Percentiles rank a stretch among this genome's conserved stretches.
Evolutionary conservation across 2,797 vertebrate species (phyloP).

Genomic region (Falco novaeseelandiae): DNA sequence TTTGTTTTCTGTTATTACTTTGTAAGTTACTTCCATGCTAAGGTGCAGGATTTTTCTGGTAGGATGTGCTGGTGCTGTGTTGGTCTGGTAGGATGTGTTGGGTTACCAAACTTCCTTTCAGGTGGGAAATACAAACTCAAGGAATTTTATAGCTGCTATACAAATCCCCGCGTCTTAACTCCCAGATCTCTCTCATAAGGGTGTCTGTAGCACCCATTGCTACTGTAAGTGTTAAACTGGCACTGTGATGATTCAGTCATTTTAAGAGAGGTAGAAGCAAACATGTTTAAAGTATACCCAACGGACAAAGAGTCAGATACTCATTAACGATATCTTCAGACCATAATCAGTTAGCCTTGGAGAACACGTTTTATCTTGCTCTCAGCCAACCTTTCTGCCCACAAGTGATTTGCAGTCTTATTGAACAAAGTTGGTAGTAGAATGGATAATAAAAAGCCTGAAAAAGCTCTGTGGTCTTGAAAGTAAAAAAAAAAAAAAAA

Average conservation of each 20-base stretch:
- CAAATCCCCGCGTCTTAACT: background rate
- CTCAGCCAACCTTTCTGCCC: background rate
- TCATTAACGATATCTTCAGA: constrained; percentile 41
- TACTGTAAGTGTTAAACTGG: background rate
- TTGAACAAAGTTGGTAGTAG: constrained; percentile 11
- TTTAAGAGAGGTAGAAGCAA: background rate
- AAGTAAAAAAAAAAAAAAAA: background rate
- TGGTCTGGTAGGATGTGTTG: background rate
- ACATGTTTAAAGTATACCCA: background rate
- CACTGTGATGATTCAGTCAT: background rate
- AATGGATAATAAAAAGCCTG: constrained; percentile 28
- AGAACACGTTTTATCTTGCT: constrained; percentile 51
- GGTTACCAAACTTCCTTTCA: background rate
- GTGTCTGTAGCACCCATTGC: background rate
- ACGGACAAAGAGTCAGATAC: background rate
- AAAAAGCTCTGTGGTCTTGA: background rate
- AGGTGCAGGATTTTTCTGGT: background rate
- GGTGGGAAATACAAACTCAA: background rate
- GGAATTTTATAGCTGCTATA: background rate
- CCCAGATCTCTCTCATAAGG: background rate
- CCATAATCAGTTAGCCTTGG: background rate
- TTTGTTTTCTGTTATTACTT: background rate
- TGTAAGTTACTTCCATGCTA: background rate
- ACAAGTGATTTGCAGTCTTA: constrained; percentile 31
- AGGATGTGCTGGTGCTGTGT: background rate